Conservation (phyloP, 2,797 vertebrate species). For the Malacoraja senta region DNA sequence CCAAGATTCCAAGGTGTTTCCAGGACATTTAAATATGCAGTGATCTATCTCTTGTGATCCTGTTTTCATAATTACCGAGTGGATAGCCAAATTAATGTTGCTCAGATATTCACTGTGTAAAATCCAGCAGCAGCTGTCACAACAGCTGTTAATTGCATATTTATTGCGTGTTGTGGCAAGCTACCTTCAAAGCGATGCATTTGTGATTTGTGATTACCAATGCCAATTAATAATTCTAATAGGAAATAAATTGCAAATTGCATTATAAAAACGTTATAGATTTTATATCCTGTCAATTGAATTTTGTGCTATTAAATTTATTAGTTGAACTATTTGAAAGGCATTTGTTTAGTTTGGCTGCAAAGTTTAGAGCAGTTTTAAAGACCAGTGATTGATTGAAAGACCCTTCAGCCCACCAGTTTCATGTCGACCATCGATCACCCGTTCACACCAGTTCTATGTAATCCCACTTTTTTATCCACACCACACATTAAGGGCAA, state of each 20-base stretch:
- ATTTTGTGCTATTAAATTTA: background rate
- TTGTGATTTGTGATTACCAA: background rate
- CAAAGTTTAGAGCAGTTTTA: too few species aligned
- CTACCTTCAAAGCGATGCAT: background rate
- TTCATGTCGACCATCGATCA: too few species aligned
- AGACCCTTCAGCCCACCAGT: too few species aligned
- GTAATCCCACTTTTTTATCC: too few species aligned
- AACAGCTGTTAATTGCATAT: background rate
- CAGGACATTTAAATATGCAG: background rate
- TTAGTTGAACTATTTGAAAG: background rate
- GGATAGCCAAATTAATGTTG: background rate
- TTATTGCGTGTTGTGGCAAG: background rate
- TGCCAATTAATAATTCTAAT: background rate
- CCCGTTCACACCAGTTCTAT: too few species aligned
- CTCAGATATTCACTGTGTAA: background rate
- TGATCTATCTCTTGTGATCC: background rate
- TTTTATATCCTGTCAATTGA: background rate
- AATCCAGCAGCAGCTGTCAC: constrained; percentile 12
- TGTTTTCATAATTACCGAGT: background rate
- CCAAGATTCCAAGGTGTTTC: background rate
- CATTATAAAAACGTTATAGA: background rate
- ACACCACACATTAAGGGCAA: too few species aligned
- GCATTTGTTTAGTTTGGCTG: too few species aligned
- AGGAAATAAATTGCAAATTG: background rate
- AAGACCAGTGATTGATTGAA: too few species aligned